Evolutionary conservation across 2,797 vertebrate genomes (phyloP), one percentile per base, ranked within the genome.

Genomic region (Orientallactaga sibirica): DNA sequence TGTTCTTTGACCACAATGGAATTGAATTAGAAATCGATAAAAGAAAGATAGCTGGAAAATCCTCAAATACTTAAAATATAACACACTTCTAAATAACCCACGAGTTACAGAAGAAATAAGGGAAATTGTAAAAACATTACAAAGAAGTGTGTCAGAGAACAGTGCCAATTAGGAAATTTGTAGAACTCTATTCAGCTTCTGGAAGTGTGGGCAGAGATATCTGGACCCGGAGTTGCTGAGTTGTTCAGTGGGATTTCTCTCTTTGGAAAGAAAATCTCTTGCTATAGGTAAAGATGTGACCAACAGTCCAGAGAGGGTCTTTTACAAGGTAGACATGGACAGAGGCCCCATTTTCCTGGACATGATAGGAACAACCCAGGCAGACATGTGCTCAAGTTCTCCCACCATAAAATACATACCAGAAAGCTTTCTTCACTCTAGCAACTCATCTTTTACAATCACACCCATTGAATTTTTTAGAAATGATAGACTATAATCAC

Each of bases 21-120:
- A 87, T 82, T 88, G 86, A 91, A 79, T 90, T 67, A 93, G 61
- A 93, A 89, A 81, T 89, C 66, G 84, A 25, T 88, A 89, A 79
- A n/a, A 76, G 6, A 66, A 92, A 11, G 62, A 76, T 64, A 62
- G 84, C 67, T 93, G 11, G 37, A 95, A 94, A 91, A 73, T 74
- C 52, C 52, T 86, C 73, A 93, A 92, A 79, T 87, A 94, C 76
- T 95, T 76, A 19, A 64, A 79, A 77, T 83, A 85, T 76, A 90
- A 29, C 11, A 81, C 6, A 78, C 19, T 79, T 93, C 16, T 73
- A 88, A 91, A 83, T 83, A 90, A 86, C 12, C 1, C 5, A 29
- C n/a, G 18, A 8, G 15, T 86, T 71, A 67, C 90, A 87, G 41
- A 80, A 88, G 5, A 86, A 89, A 91, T 24, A 20, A 87, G 7